These are phyloP conservation scores for Pentalonia nigronervosa DNA, from an alignment of 1,140 invertebrate genomes.

Conservation along the genomic window DNA sequence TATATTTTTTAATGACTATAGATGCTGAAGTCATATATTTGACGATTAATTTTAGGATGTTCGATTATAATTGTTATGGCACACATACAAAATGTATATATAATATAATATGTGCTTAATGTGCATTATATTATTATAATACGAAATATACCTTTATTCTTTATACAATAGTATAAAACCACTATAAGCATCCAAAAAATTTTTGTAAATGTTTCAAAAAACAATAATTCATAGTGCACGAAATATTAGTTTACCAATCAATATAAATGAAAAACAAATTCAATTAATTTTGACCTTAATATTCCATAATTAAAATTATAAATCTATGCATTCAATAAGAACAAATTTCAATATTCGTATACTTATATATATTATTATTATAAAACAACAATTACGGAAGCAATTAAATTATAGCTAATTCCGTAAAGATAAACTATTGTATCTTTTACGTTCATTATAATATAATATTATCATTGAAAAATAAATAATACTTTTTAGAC, in stretches of 20 bases:
- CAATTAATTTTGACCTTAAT: neutral
- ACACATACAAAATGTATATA: neutral
- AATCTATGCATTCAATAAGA: neutral
- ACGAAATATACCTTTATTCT: neutral
- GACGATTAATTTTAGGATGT: neutral
- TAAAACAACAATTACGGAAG: neutral
- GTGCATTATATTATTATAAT: neutral
- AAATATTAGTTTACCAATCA: neutral
- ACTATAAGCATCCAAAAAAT: neutral
- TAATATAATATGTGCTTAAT: neutral
- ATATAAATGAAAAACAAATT: neutral
- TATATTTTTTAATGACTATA: neutral
- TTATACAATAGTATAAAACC: neutral
- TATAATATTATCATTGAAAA: neutral
- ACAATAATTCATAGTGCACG: neutral
- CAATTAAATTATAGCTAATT: conserved; percentile 8
- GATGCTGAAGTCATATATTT: neutral
- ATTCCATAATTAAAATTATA: neutral
- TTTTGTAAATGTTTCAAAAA: neutral
- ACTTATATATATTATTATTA: neutral
- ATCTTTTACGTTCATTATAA: neutral
- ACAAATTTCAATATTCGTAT: neutral
- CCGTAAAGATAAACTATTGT: neutral
- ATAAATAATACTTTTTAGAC: neutral
- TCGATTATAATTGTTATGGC: neutral